Evolutionary conservation across 2,797 vertebrate genomes (phyloP).

Genomic region (Tapera naevia): DNA sequence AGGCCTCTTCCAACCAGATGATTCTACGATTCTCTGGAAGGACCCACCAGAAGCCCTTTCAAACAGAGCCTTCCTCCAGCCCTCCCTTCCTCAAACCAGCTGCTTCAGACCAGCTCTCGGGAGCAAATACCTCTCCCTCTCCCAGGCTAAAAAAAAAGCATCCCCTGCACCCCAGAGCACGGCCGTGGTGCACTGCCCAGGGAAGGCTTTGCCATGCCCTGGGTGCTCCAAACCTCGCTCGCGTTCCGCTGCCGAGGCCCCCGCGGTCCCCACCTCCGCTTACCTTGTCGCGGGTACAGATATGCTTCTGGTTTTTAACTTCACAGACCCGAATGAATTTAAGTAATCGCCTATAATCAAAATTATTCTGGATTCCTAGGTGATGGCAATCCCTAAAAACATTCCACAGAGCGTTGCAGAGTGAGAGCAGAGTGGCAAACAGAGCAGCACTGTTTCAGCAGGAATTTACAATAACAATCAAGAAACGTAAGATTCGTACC

Average conservation of each 20-base stretch:
- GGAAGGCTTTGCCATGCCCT: not conserved
- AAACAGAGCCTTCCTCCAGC: not conserved
- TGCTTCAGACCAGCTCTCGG: not conserved
- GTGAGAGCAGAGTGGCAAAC: not conserved
- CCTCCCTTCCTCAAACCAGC: not conserved
- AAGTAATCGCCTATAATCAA: slow-evolving; percentile 89
- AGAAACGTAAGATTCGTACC: slow-evolving; percentile 70
- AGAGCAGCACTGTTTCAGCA: not conserved
- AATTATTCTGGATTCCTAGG: slow-evolving; percentile 94
- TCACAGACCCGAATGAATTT: slow-evolving; percentile 91
- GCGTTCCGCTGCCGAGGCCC: not conserved
- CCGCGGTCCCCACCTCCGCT: fast-evolving
- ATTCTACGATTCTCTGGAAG: too few relatives aligned
- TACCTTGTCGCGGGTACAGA: slow-evolving; percentile 96
- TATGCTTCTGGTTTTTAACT: slow-evolving; percentile 80
- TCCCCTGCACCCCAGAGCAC: fast-evolving
- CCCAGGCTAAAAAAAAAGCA: not conserved
- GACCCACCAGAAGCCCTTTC: not conserved
- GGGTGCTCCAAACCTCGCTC: too few relatives aligned
- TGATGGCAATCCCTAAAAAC: slow-evolving; percentile 90
- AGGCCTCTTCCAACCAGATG: too few relatives aligned
- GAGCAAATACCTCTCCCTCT: not conserved
- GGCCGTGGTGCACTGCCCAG: fast-evolving
- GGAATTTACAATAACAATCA: not conserved
- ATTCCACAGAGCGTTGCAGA: slow-evolving; percentile 44